Evolutionary conservation across 2,888 invertebrate genomes (phyloP).

Genomic region (Drosophila colorata): DNA sequence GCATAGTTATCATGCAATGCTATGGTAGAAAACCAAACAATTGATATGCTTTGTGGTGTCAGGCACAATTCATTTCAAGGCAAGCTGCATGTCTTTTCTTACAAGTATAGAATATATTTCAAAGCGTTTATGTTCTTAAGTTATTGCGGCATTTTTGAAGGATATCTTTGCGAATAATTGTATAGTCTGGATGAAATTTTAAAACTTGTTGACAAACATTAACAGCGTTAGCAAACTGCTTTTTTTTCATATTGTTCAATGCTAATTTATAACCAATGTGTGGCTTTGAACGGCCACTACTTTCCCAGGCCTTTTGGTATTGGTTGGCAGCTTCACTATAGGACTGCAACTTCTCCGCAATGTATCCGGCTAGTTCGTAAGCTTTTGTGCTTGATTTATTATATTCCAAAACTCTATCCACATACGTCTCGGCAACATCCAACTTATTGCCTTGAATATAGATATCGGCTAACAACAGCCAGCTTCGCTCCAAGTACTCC

Average conservation of each 20-base stretch:
- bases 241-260: slow-evolving; percentile 95
- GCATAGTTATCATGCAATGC: no score
- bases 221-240: slow-evolving; percentile 95
- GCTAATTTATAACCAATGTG: slow-evolving; percentile 96
- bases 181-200: slow-evolving; percentile 93
- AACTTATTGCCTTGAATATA: slow-evolving; percentile 93
- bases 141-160: slow-evolving; percentile 94
- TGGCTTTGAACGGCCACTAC: slow-evolving; percentile 92
- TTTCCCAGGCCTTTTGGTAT: slow-evolving; percentile 94
- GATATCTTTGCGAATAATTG: slow-evolving; percentile 96
- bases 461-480: slow-evolving; percentile 96
- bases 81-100: not conserved
- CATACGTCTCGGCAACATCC: slow-evolving; percentile 93
- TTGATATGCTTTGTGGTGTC: no score
- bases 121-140: slow-evolving; percentile 88
- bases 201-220: slow-evolving; percentile 95
- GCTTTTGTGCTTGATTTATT: slow-evolving; percentile 96
- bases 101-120: no score
- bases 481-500: slow-evolving; percentile 97
- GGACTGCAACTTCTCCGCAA: slow-evolving; percentile 96
- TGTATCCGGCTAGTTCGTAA: slow-evolving; percentile 92
- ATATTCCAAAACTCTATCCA: slow-evolving; percentile 91
- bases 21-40: no score
- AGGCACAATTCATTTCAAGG: not conserved
- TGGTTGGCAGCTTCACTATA: slow-evolving; percentile 93